Evolutionary conservation across 2,888 invertebrate species (phyloP).

Genomic region (Gryllus longicercus): DNA sequence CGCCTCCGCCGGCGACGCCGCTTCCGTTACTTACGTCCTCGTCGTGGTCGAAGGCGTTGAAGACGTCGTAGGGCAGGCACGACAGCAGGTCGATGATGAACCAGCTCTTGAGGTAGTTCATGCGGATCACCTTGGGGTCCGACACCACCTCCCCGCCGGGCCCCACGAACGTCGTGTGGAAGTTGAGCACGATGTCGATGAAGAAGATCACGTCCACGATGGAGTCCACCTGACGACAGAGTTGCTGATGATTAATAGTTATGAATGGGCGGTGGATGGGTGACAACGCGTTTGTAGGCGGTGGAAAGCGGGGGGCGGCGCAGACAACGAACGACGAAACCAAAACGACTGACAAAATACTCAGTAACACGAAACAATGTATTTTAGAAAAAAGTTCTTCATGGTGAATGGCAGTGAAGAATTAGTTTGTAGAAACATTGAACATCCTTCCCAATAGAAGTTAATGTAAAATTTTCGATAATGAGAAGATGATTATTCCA

Average conservation of each 20-base stretch:
- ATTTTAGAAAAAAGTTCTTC: no score
- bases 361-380: no score
- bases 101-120: constrained; percentile 99
- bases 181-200: constrained; percentile 99
- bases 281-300: constrained; percentile 48
- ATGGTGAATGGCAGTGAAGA: no score
- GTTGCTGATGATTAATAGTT: no score
- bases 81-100: constrained; percentile 98
- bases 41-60: constrained; percentile 99
- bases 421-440: no score
- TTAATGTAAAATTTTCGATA: no score
- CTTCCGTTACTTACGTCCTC: constrained; percentile 73
- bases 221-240: constrained; percentile 59
- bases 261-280: background rate
- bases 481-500: no score
- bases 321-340: no score
- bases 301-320: no score
- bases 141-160: constrained; percentile 95
- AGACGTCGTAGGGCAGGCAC: constrained; percentile 99
- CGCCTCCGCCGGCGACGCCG: constrained; percentile 21
- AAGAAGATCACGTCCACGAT: constrained; percentile 99
- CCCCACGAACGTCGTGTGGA: constrained; percentile 99
- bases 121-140: constrained; percentile 95
- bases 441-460: no score
- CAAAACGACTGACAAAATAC: no score